Percentiles rank a stretch among this genome's conserved stretches.
phyloP scores from a whole-genome alignment of 2,113 vertebrate genomes.

The Coptodon bakossiorum region DNA sequence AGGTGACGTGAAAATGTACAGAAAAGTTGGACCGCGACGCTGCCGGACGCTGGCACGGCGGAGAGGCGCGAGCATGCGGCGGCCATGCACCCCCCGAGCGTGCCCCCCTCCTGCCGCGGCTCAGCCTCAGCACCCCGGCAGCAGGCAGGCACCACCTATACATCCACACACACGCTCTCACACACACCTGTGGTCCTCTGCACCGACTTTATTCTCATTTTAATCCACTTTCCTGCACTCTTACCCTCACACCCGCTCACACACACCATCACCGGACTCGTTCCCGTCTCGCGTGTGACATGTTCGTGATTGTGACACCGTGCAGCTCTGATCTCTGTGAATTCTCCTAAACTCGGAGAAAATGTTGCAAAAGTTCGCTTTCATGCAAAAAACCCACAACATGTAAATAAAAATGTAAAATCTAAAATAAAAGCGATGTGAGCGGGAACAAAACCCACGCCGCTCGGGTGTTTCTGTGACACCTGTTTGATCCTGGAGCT shows the following conservation, averaged over 20 bases:
- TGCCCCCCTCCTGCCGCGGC: not conserved
- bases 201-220: not conserved
- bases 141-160: not conserved
- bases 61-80: not conserved
- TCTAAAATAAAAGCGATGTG: rapidly evolving
- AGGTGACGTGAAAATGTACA: constrained; percentile 63
- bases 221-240: not conserved
- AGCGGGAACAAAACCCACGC: not conserved
- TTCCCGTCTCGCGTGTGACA: not conserved
- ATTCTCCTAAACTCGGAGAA: not conserved
- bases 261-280: not conserved
- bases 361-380: not conserved
- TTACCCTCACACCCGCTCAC: not conserved
- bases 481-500: constrained; percentile 30
- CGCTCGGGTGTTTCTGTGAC: not conserved
- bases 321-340: not conserved
- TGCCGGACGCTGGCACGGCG: not conserved
- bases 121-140: not conserved
- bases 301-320: not conserved
- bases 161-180: not conserved
- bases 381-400: not conserved
- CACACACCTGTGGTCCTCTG: not conserved
- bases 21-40: constrained; percentile 35
- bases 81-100: not conserved
- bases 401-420: not conserved